Conservation (phyloP, 2,888 invertebrate genomes). For the Agonopterix alstromeriana region DNA sequence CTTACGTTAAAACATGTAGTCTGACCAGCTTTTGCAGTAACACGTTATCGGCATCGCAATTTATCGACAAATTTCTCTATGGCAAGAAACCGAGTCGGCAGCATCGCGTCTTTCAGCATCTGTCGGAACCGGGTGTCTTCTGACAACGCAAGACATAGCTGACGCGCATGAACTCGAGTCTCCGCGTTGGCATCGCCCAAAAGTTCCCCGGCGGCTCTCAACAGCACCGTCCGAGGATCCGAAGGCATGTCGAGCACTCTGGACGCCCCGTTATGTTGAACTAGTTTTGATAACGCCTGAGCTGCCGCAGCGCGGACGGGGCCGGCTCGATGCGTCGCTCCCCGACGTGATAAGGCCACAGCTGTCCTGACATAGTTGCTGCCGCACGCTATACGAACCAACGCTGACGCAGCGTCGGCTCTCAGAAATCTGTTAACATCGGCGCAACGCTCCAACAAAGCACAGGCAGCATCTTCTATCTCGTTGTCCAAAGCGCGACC, state of each 20-base stretch:
- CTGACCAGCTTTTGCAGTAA: not conserved
- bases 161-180: constrained; percentile 87
- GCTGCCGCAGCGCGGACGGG: constrained; percentile 91
- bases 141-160: constrained; percentile 83
- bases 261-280: constrained; percentile 84
- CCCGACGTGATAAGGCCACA: constrained; percentile 80
- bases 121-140: constrained; percentile 86
- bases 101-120: constrained; percentile 87
- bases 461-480: constrained; percentile 88
- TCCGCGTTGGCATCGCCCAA: constrained; percentile 91
- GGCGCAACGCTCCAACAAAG: constrained; percentile 90
- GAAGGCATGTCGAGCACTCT: constrained; percentile 82
- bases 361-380: constrained; percentile 82
- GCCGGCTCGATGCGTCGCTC: constrained; percentile 89
- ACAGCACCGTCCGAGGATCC: constrained; percentile 87
- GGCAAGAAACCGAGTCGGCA: constrained; percentile 85
- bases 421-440: constrained; percentile 96
- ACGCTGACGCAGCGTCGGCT: constrained; percentile 89
- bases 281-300: constrained; percentile 83
- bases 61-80: constrained; percentile 87
- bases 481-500: constrained; percentile 81
- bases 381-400: constrained; percentile 88
- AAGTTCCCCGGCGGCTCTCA: constrained; percentile 88
- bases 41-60: constrained; percentile 49
- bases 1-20: no score